phyloP scores from a whole-genome alignment of 2,113 vertebrate species.

The Clarias batrachus region DNA sequence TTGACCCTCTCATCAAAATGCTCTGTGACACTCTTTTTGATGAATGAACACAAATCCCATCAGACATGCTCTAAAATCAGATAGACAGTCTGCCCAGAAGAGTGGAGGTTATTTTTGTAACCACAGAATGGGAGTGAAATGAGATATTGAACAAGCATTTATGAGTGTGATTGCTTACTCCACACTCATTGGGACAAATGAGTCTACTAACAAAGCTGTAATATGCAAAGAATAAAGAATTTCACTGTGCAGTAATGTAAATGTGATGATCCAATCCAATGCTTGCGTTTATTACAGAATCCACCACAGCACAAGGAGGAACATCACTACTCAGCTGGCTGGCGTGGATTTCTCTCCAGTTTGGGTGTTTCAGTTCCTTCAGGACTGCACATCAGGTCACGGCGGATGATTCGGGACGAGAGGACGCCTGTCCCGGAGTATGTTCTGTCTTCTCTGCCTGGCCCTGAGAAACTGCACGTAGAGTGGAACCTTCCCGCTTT shows the following conservation, averaged over 20 bases:
- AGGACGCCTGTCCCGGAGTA: slow-evolving; percentile 19
- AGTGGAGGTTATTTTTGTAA: neutral
- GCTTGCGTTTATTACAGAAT: slow-evolving; percentile 18
- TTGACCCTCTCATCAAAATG: too few species aligned
- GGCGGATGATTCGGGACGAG: slow-evolving; percentile 48
- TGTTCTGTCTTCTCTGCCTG: slow-evolving; percentile 36
- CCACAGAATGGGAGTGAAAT: neutral
- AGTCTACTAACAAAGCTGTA: too few species aligned
- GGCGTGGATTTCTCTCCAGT: slow-evolving; percentile 66
- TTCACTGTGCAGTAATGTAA: too few species aligned
- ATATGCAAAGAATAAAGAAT: too few species aligned
- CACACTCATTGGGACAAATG: too few species aligned
- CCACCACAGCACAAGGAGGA: slow-evolving; percentile 60
- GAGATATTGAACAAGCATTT: neutral
- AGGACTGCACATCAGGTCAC: slow-evolving; percentile 21
- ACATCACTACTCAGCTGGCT: slow-evolving; percentile 47
- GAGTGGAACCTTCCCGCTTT: slow-evolving; percentile 70
- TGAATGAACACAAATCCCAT: neutral
- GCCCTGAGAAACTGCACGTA: slow-evolving; percentile 51
- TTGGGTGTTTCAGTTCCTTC: slow-evolving; percentile 51
- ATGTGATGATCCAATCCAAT: too few species aligned
- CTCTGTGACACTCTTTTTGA: too few species aligned
- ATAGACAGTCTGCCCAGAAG: neutral
- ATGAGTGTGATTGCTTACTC: too few species aligned
- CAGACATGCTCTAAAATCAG: neutral